Conservation (phyloP, 2,113 vertebrate genomes). For the Notothenia rossii region DNA sequence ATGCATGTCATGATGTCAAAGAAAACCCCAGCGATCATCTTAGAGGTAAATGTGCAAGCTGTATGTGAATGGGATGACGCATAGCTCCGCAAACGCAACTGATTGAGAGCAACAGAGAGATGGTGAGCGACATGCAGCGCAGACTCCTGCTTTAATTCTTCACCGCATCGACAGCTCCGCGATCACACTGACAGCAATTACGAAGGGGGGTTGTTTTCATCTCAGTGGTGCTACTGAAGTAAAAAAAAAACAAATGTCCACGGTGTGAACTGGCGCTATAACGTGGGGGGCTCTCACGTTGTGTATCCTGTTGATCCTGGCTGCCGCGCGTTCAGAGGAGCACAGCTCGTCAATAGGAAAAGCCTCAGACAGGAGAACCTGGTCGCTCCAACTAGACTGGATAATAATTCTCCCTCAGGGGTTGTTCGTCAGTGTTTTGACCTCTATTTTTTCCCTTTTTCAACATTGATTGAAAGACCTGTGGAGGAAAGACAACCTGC, state of each 20-base stretch:
- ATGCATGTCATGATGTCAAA: background rate
- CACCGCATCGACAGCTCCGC: conserved; percentile 27
- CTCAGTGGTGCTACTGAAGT: conserved; percentile 5
- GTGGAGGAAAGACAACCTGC: conserved; percentile 41
- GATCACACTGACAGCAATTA: background rate
- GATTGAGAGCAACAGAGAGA: conserved; percentile 68
- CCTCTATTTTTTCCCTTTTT: conserved; percentile 34
- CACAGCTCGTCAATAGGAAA: conserved; percentile 38
- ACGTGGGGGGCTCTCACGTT: conserved; percentile 49
- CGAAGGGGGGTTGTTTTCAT: conserved; percentile 33
- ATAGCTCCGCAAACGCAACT: conserved; percentile 53
- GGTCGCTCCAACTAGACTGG: conserved; percentile 42
- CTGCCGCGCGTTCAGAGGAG: conserved; percentile 52
- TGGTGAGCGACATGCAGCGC: conserved; percentile 55
- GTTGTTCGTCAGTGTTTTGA: conserved; percentile 43
- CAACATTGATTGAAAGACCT: conserved; percentile 67
- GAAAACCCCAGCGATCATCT: background rate
- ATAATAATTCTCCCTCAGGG: conserved; percentile 57
- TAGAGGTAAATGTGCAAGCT: conserved; percentile 39
- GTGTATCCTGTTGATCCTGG: conserved; percentile 79
- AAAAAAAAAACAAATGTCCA: conserved; percentile 16
- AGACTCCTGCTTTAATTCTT: conserved; percentile 42
- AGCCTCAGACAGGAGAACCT: conserved; percentile 48
- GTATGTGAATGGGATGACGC: conserved; percentile 51
- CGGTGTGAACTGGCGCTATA: conserved; percentile 49